Evolutionary conservation across 2,113 vertebrate species (phyloP).

Genomic region (Morphnarchus princeps): DNA sequence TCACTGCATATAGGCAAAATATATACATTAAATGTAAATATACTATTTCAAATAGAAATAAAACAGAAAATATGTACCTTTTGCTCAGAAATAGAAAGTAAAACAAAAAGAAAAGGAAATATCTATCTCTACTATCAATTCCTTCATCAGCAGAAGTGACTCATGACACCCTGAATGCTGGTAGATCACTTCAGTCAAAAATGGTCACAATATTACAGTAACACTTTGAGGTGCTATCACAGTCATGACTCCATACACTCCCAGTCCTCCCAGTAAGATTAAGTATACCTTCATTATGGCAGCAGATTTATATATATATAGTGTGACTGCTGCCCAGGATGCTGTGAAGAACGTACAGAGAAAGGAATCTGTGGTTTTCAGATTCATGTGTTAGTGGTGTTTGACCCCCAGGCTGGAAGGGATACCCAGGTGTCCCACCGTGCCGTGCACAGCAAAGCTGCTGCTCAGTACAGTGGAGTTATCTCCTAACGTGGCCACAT

Average conservation of each 20-base stretch:
- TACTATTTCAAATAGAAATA: background rate
- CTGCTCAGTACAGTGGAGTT: background rate
- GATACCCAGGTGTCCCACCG: accelerated
- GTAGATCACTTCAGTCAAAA: background rate
- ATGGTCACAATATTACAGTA: background rate
- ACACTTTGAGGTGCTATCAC: background rate
- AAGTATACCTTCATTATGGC: background rate
- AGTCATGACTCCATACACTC: background rate
- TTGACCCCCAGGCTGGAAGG: background rate
- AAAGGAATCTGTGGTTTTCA: background rate
- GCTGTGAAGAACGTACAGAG: background rate
- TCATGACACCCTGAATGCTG: background rate
- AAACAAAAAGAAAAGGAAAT: background rate
- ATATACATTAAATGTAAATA: background rate
- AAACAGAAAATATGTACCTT: background rate
- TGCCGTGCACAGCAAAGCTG: background rate
- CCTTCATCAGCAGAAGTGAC: background rate
- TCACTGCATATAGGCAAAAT: background rate
- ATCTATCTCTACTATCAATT: background rate
- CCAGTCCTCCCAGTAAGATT: background rate
- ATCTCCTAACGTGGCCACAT: background rate
- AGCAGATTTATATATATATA: background rate
- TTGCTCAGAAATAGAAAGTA: background rate
- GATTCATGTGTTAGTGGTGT: accelerated
- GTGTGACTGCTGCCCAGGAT: background rate